phyloP scores from a whole-genome alignment of 2,113 vertebrate genomes.

The Tupaia tana region DNA sequence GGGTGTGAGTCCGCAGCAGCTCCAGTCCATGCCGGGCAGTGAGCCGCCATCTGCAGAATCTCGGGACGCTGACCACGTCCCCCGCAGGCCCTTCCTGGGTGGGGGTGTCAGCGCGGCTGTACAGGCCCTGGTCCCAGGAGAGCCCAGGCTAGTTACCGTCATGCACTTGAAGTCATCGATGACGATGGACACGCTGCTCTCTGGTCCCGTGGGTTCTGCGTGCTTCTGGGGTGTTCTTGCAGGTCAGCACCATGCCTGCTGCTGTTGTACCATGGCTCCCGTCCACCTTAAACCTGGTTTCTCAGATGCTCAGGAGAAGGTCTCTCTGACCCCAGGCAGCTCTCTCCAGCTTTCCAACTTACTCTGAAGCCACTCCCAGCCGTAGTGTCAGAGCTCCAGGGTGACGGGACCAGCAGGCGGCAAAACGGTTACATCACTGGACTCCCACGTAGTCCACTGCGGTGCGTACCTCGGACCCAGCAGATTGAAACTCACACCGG shows the following conservation, averaged over 20 bases:
- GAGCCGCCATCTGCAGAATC: neutral
- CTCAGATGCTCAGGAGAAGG: neutral
- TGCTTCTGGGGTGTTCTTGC: neutral
- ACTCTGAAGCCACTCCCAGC: neutral
- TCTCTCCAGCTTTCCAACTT: neutral
- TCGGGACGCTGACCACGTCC: neutral
- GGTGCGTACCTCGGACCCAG: too few species aligned
- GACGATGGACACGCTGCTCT: neutral
- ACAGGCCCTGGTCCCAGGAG: neutral
- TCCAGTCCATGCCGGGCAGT: neutral
- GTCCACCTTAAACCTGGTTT: neutral
- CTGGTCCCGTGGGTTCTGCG: neutral
- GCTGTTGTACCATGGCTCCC: too few species aligned
- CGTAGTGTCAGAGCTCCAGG: neutral
- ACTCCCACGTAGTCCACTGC: too few species aligned
- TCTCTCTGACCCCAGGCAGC: neutral
- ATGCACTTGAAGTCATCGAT: neutral
- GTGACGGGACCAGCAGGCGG: neutral
- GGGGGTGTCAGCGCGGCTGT: neutral
- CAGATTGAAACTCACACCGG: too few species aligned
- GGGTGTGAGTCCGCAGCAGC: neutral
- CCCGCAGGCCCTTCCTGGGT: neutral
- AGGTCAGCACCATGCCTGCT: fast-evolving
- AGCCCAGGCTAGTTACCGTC: neutral
- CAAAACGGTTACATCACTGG: too few species aligned